phyloP scores from a whole-genome alignment of 2,888 invertebrate species.

The Molanna angustata region DNA sequence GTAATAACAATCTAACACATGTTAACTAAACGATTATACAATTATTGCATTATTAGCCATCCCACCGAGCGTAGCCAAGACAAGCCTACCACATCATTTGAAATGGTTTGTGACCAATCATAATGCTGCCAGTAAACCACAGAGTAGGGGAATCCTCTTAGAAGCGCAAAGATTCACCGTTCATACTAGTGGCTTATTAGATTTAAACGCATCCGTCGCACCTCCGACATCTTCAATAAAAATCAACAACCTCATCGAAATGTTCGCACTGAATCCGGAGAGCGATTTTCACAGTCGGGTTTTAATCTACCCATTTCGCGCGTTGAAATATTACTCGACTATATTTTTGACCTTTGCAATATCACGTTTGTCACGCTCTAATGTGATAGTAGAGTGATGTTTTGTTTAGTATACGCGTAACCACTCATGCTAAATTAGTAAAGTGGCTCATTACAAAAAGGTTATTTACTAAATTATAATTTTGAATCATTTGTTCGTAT shows the following conservation, averaged over 20 bases:
- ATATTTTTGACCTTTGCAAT: not conserved
- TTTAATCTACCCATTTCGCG: no score
- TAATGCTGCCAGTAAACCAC: slow-evolving; percentile 15
- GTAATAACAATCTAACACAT: no score
- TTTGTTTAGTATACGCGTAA: not conserved
- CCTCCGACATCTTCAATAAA: not conserved
- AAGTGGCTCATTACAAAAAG: no score
- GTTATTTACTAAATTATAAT: no score
- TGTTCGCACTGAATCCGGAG: no score
- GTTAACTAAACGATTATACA: not conserved
- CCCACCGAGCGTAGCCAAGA: slow-evolving; percentile 25
- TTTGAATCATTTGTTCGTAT: no score
- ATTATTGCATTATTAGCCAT: slow-evolving; percentile 1
- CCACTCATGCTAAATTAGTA: no score
- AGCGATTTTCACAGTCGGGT: no score
- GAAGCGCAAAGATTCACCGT: slow-evolving; percentile 20
- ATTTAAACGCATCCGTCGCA: slow-evolving; percentile 1
- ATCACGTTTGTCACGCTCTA: slow-evolving; percentile 9
- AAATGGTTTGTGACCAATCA: slow-evolving; percentile 25
- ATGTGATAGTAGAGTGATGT: slow-evolving; percentile 16
- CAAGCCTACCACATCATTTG: slow-evolving; percentile 28
- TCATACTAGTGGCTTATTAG: slow-evolving; percentile 21
- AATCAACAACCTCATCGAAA: not conserved
- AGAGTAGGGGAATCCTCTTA: slow-evolving; percentile 23
- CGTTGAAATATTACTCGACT: no score